Percentiles rank a stretch among this genome's conserved stretches.
These are phyloP conservation scores for Xanthostigma xanthostigma DNA, from an alignment of 2,888 invertebrate genomes.

Conservation along the genomic window DNA sequence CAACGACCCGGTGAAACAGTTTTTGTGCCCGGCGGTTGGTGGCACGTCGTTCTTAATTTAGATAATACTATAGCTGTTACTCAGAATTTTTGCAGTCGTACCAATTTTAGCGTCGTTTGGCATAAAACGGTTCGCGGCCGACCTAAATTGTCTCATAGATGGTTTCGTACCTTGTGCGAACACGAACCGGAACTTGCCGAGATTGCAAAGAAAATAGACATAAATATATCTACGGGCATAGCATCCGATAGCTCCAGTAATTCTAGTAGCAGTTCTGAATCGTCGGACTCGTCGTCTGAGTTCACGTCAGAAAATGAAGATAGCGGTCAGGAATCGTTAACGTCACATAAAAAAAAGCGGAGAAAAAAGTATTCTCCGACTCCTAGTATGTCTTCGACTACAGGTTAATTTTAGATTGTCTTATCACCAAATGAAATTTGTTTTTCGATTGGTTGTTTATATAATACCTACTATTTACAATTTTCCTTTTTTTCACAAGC, in stretches of 20 bases:
- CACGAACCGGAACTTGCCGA: slow-evolving; percentile 66
- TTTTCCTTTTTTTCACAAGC: no score
- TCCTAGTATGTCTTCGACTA: neutral
- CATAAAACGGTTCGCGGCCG: slow-evolving; percentile 92
- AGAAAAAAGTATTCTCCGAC: slow-evolving; percentile 34
- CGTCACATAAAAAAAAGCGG: slow-evolving; percentile 69
- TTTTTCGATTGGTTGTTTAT: no score
- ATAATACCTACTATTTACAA: no score
- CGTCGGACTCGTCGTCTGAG: slow-evolving; percentile 26
- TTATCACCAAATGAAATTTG: no score
- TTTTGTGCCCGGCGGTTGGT: slow-evolving; percentile 98
- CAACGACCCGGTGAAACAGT: slow-evolving; percentile 95
- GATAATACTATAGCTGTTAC: slow-evolving; percentile 95
- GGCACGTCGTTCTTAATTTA: slow-evolving; percentile 97
- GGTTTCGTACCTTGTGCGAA: slow-evolving; percentile 25
- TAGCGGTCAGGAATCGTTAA: slow-evolving; percentile 79
- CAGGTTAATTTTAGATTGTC: no score
- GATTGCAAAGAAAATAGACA: slow-evolving; percentile 69
- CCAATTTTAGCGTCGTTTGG: slow-evolving; percentile 96
- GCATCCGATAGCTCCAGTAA: slow-evolving; percentile 91
- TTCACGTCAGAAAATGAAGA: slow-evolving; percentile 40
- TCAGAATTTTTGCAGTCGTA: slow-evolving; percentile 91
- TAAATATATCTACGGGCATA: slow-evolving; percentile 73
- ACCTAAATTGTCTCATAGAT: slow-evolving; percentile 69
- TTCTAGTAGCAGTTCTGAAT: slow-evolving; percentile 54